Base-by-base conservation (phyloP, 1,140 invertebrate species). In the Tetragnatha versicolor region DNA sequence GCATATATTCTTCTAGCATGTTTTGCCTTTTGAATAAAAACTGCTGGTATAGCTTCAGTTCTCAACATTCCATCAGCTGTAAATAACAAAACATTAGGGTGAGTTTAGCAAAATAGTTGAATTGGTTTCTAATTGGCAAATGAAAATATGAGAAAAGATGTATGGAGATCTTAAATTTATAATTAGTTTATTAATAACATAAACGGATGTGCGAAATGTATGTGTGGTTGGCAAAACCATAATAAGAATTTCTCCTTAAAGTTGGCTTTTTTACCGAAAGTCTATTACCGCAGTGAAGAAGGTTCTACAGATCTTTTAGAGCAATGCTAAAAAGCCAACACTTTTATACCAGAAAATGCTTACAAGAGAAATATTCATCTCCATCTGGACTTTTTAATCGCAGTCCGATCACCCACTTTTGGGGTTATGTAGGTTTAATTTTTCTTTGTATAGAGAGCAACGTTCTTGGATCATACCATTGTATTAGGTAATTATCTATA, bases 321-420 rank as follows among this genome's bases (percentile, higher is more conserved):
- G 80, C 92, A 93, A 88, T 98, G 96, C 42, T 98, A 85, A 69
- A 91, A 91, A 27, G 98, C 88, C 90, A 1, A 93, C 94, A 86
- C 98, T 96, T 72, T 51, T 22, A 20, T 7, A n/a, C 6, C 49
- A 51, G n/a, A 14, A 17, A 17, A 92, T 55, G 61, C 47, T 89
- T 82, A 1, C 87, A 55, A 88, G n/a, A n/a, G n/a, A n/a, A n/a
- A n/a, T n/a, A n/a, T n/a, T n/a, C n/a, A n/a, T n/a, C 22, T 63
- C 14, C 4, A 63, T 14, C 14, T 63, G 17, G 2, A n/a, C 60
- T 3, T 39, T 5, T 6, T 14, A 29, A 0, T 37, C 60, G 25
- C 31, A 37, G 9, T 37, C 42, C 7, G 60, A 35, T 6, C 37
- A 63, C 29, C 42, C n/a, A n/a, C n/a, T n/a, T n/a, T n/a, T n/a